Percentiles rank a stretch among this genome's conserved stretches.
Evolutionary conservation across 2,888 invertebrate species (phyloP).

Genomic region (Oasisia sp.): DNA sequence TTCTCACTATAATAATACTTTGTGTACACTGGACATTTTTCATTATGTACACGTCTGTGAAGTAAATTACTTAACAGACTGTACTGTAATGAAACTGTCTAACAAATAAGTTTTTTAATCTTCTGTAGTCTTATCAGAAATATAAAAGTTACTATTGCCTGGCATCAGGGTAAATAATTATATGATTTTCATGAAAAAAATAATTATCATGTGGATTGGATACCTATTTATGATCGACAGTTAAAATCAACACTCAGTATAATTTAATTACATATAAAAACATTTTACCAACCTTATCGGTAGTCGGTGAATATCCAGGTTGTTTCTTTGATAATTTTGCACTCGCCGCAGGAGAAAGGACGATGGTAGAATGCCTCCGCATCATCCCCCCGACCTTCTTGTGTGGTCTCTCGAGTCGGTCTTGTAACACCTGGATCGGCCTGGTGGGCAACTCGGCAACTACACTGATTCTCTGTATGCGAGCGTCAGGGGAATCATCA

Average conservation of each 20-base stretch:
- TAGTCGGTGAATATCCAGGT: not conserved
- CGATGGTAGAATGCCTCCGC: not conserved
- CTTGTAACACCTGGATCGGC: not conserved
- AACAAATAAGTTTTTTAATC: too few relatives aligned
- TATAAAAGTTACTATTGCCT: too few relatives aligned
- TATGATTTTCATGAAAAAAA: too few relatives aligned
- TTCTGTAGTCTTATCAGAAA: too few relatives aligned
- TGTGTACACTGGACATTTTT: too few relatives aligned
- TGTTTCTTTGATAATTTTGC: not conserved
- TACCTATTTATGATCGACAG: too few relatives aligned
- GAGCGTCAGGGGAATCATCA: not conserved
- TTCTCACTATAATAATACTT: too few relatives aligned
- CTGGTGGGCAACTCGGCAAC: slow-evolving; percentile 6
- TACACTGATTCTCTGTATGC: not conserved
- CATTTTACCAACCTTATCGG: not conserved
- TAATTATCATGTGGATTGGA: not conserved
- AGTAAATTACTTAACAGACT: too few relatives aligned
- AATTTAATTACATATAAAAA: not conserved
- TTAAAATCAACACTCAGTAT: too few relatives aligned
- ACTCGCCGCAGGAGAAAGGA: not conserved
- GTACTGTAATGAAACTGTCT: too few relatives aligned
- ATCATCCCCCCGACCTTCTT: not conserved
- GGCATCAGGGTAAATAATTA: too few relatives aligned
- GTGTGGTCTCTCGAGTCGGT: not conserved
- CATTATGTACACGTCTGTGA: too few relatives aligned